Base-by-base conservation (phyloP, 2,888 invertebrate species). In the Zygothrica quintamaculata region DNA sequence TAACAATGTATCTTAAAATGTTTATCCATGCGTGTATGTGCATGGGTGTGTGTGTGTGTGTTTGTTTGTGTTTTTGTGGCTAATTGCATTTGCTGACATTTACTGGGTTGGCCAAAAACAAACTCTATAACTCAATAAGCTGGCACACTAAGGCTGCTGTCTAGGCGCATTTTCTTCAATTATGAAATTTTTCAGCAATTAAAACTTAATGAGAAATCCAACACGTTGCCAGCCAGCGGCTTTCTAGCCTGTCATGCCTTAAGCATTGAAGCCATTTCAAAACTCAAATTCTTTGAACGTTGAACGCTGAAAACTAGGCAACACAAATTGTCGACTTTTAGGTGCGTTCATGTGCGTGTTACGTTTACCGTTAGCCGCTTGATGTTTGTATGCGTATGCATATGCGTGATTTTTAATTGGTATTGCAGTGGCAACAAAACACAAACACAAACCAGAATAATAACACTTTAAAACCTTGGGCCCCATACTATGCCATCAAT, bases 41-140 rank as follows among this genome's bases (percentile, higher is more conserved):
- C 42, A 25, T 26, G 9, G 29, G 33, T 9, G 1, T 34, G 18
- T 51, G 43, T 50, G 39, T 40, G 31, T 11, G 25, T 48, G 43
- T 43, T 16, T 7, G 13, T 12, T 58, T 50, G 43, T 47, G 53
- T 34, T 34, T 29, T 16, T 16, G 16, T n/a, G 46, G 74, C 61
- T 84, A 79, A 84, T 84, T 79, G 78, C 78, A 80, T 74, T 81
- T 61, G 25, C 62, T 53, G 34, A n/a, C n/a, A n/a, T n/a, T n/a
- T n/a, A n/a, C n/a, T n/a, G n/a, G n/a, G 13, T 44, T 58, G 65
- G 65, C 65, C 66, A 65, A 48, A 72, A 77, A 75, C 55, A 13
- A 65, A 67, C 66, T n/a, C 67, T 66, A 56, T 74, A 74, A 66
- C 47, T 42, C 72, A 79, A 82, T 82, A 72, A 79, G 74, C 76